phyloP scores from a whole-genome alignment of 2,888 invertebrate genomes.

The Eudasyphora cyanicolor region DNA sequence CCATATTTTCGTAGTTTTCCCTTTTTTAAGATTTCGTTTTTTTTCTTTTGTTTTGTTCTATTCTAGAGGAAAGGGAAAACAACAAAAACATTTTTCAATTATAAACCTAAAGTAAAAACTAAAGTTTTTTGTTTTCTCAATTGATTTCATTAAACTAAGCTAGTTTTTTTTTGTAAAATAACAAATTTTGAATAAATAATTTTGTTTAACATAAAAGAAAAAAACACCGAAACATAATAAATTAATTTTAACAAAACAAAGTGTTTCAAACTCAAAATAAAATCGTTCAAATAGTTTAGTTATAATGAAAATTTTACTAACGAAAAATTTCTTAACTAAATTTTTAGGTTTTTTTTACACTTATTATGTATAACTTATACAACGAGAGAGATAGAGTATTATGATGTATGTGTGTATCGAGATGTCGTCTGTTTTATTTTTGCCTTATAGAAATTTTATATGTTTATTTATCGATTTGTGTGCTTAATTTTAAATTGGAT shows the following conservation, averaged over 20 bases:
- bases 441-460: constrained; percentile 42
- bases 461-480: no score
- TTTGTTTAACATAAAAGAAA: constrained; percentile 34
- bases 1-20: constrained; percentile 61
- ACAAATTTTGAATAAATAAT: constrained; percentile 37
- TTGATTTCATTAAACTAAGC: constrained; percentile 4
- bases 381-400: no score
- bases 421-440: not conserved
- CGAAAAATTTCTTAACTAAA: constrained; percentile 47
- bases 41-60: not conserved
- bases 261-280: constrained; percentile 27
- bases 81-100: constrained; percentile 43
- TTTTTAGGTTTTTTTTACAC: constrained; percentile 11
- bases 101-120: constrained; percentile 55
- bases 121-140: constrained; percentile 52
- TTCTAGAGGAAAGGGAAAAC: constrained; percentile 11
- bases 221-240: constrained; percentile 43
- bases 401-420: no score
- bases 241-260: constrained; percentile 55
- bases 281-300: constrained; percentile 7
- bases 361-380: not conserved
- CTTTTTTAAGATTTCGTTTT: no score
- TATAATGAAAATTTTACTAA: constrained; percentile 39
- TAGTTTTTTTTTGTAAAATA: no score
- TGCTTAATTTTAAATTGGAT: constrained; percentile 49